A percentile compares a stretch with the other conserved stretches of the same genome.
These are phyloP conservation scores for Silurus meridionalis DNA, from an alignment of 2,113 vertebrate species.

Conservation along the genomic window DNA sequence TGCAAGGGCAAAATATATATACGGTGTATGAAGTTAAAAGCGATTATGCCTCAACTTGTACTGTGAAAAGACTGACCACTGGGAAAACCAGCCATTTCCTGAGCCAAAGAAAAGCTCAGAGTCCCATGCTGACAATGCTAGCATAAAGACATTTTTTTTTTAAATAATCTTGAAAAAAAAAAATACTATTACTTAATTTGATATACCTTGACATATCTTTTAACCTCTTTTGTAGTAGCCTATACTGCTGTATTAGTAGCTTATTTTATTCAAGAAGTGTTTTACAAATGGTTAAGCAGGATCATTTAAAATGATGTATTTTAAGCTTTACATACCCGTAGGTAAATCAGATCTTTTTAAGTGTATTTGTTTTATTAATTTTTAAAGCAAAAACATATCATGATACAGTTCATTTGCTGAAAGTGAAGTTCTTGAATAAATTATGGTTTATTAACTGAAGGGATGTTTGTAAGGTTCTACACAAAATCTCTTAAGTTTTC, in stretches of 20 bases:
- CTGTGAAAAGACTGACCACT: conserved; percentile 36
- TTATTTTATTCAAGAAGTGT: neutral
- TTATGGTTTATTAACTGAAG: neutral
- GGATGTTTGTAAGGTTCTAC: neutral
- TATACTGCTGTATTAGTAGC: neutral
- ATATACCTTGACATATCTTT: neutral
- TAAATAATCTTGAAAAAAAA: neutral
- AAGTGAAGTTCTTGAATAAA: neutral
- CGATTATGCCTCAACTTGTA: conserved; percentile 23
- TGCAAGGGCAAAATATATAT: neutral
- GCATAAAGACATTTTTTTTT: neutral
- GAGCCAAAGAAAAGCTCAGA: conserved; percentile 14
- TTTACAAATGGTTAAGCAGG: neutral
- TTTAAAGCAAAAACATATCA: neutral
- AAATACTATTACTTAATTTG: neutral
- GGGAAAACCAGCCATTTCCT: neutral
- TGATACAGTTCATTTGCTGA: neutral
- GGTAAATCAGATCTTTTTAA: neutral
- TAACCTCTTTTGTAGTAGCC: neutral
- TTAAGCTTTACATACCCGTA: neutral
- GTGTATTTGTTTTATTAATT: neutral
- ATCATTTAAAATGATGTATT: neutral
- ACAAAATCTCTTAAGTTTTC: neutral
- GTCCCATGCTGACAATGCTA: neutral
- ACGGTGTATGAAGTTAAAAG: conserved; percentile 45